Evolutionary conservation across 2,888 invertebrate species (phyloP).

Genomic region (Geophilus truncorum): DNA sequence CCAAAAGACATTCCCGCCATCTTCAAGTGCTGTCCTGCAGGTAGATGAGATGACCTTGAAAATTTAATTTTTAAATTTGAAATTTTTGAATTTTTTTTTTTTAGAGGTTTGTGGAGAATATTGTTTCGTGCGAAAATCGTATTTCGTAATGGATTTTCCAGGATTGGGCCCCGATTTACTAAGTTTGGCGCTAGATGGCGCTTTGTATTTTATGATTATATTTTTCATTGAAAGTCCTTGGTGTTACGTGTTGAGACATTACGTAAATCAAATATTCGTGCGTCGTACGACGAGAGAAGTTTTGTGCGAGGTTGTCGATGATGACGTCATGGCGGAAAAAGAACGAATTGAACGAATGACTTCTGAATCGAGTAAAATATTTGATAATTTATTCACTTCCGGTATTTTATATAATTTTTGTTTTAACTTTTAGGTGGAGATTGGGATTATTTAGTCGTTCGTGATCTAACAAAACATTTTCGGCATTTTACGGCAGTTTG

Average conservation of each 20-base stretch:
- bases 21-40: background rate
- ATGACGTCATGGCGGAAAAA: constrained; percentile 48
- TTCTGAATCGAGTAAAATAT: constrained; percentile 40
- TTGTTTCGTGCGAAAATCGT: background rate
- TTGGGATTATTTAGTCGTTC: constrained; percentile 55
- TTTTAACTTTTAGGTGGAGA: background rate
- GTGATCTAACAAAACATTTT: constrained; percentile 60
- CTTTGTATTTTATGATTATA: background rate
- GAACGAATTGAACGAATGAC: background rate
- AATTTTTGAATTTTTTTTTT: background rate
- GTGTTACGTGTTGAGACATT: background rate
- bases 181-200: background rate
- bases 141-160: constrained; percentile 3
- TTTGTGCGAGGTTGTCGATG: constrained; percentile 40
- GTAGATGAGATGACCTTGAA: background rate
- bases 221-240: background rate
- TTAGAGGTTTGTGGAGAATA: background rate
- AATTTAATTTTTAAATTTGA: background rate
- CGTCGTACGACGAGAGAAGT: background rate
- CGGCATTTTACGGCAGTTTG: too few species aligned
- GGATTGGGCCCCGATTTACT: background rate
- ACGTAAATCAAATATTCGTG: background rate
- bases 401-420: background rate
- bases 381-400: constrained; percentile 41
- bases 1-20: background rate